Evolutionary conservation across 2,888 invertebrate genomes (phyloP).

Genomic region (Corythucha ciliata): DNA sequence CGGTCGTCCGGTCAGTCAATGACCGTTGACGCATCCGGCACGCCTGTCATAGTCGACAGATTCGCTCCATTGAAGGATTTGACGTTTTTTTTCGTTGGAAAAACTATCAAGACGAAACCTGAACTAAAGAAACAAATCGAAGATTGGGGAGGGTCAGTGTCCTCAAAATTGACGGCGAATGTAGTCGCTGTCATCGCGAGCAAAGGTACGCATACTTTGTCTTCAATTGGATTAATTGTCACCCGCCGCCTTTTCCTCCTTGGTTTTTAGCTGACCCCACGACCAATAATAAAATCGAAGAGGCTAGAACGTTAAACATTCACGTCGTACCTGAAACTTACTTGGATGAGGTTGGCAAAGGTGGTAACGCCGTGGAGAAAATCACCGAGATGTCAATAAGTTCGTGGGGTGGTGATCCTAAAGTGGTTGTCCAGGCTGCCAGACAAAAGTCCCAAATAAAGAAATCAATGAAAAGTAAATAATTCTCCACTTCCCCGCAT

Average conservation of each 20-base stretch:
- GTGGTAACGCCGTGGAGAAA: slow-evolving; percentile 51
- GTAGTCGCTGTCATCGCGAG: slow-evolving; percentile 69
- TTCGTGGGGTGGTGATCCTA: slow-evolving; percentile 75
- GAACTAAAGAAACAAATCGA: slow-evolving; percentile 58
- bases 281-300: slow-evolving; percentile 52
- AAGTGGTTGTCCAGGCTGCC: slow-evolving; percentile 39
- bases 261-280: slow-evolving; percentile 57
- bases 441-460: slow-evolving; percentile 6
- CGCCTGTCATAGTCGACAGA: slow-evolving; percentile 51
- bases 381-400: slow-evolving; percentile 64
- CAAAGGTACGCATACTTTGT: slow-evolving; percentile 39
- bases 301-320: slow-evolving; percentile 57
- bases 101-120: slow-evolving; percentile 49
- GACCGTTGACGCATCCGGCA: too few relatives aligned
- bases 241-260: background rate
- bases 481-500: too few relatives aligned
- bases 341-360: slow-evolving; percentile 53
- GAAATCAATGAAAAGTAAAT: slow-evolving; percentile 10
- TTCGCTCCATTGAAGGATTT: slow-evolving; percentile 66
- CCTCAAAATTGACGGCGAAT: slow-evolving; percentile 52
- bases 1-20: too few relatives aligned
- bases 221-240: background rate
- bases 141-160: slow-evolving; percentile 66
- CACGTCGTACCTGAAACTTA: slow-evolving; percentile 74
- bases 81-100: slow-evolving; percentile 61